Evolutionary conservation across 2,888 invertebrate genomes (phyloP).

Genomic region (Tinea semifulvella): DNA sequence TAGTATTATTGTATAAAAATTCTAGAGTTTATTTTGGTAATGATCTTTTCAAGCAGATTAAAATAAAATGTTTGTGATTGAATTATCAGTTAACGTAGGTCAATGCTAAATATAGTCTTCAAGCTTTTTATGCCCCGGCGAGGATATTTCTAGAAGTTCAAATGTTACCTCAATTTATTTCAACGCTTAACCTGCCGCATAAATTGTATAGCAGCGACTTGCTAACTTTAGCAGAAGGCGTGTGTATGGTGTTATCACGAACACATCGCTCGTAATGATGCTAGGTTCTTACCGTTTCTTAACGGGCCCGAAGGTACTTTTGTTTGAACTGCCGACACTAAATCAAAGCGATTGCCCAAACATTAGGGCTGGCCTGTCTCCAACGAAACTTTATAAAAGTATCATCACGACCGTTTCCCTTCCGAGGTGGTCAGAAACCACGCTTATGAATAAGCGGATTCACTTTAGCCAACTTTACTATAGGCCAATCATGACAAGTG

Average conservation of each 20-base stretch:
- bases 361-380: too few species aligned
- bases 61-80: too few species aligned
- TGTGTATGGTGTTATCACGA: slow-evolving; percentile 8
- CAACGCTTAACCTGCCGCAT: slow-evolving; percentile 7
- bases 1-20: too few species aligned
- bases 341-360: slow-evolving; percentile 45
- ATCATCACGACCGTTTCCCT: too few species aligned
- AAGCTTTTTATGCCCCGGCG: not conserved
- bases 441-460: too few species aligned
- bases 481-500: too few species aligned
- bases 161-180: slow-evolving; percentile 1
- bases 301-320: slow-evolving; percentile 19
- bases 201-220: slow-evolving; percentile 9
- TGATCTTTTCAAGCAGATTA: too few species aligned
- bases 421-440: too few species aligned
- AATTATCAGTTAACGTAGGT: too few species aligned
- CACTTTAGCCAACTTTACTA: too few species aligned
- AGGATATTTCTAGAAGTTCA: slow-evolving; percentile 2
- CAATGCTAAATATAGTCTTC: slow-evolving; percentile 5
- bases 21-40: too few species aligned
- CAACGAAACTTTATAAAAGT: too few species aligned
- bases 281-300: not conserved
- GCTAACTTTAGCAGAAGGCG: slow-evolving; percentile 5
- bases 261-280: slow-evolving; percentile 11
- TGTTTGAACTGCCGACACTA: slow-evolving; percentile 34